Base-by-base conservation (phyloP, 2,888 invertebrate species). In the Brachynemurus nebulosus region DNA sequence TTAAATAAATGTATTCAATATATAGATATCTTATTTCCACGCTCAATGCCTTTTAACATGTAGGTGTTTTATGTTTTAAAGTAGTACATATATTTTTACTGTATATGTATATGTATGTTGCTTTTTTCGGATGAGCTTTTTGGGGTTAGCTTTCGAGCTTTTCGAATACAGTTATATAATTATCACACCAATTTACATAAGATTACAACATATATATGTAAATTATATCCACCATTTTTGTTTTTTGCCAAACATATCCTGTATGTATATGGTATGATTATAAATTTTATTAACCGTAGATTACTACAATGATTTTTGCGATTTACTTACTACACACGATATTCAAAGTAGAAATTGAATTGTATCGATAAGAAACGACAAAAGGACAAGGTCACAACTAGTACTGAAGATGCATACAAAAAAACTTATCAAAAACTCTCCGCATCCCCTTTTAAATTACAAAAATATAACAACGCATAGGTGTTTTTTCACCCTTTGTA, bases 181-280 rank as follows among this genome's bases (percentile, higher is more conserved):
- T 37, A 37, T 37, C 17, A 37, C 37, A 19, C 20, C 20, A 37
- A 37, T 37, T 37, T 37, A 37, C 37, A 37, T 37, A 37, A 37
- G 37, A 18, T 37, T 36, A 17, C 20, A 37, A 11, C 11, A 37
- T 37, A 16, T 37, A 19, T 37, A 37, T 37, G 18, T 37, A 37
- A 37, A 37, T 37, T 37, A 4, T 37, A 7, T 37, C 2, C 27
- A 27, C 27, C 6, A 27, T 36, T 11, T 16, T 36, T 36, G 36
- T 11, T 14, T 14, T 36, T 36, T 36, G 9, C 9, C 4, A 16
- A 17, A 16, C 18, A 36, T 34, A 34, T 34, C 5, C 27, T 34
- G 12, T 34, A 34, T 34, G 12, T 36, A 36, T 36, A 36, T 36
- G 9, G 18, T 36, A 14, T 14, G 18, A 14, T 16, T 36, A 36